Evolutionary conservation across 2,888 invertebrate genomes (phyloP).

Genomic region (Sceliomorpha sp.): DNA sequence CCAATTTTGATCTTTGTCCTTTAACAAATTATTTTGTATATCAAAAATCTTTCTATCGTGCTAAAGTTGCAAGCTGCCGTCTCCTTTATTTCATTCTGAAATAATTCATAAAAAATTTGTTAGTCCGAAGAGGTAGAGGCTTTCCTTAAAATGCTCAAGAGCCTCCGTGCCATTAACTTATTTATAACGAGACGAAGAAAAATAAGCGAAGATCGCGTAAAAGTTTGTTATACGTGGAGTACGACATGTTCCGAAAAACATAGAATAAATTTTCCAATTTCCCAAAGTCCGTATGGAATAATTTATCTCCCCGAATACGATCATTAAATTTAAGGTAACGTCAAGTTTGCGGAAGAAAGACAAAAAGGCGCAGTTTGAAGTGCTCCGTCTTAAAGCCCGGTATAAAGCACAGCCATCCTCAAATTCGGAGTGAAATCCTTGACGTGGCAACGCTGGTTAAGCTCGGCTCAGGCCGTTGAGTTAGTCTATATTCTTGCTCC

Average conservation of each 20-base stretch:
- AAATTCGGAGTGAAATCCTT: constrained; percentile 36
- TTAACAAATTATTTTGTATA: too few relatives aligned
- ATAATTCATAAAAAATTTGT: too few relatives aligned
- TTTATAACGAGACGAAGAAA: too few relatives aligned
- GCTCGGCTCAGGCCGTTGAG: constrained; percentile 38
- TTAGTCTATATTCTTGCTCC: constrained; percentile 40
- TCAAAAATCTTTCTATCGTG: too few relatives aligned
- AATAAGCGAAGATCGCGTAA: too few relatives aligned
- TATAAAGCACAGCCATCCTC: constrained; percentile 10
- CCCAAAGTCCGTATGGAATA: constrained; percentile 11
- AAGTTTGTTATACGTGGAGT: too few relatives aligned
- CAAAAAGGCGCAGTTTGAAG: constrained; percentile 33
- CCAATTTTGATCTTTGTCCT: too few relatives aligned
- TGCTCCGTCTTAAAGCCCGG: constrained; percentile 21
- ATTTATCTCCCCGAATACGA: constrained; percentile 25
- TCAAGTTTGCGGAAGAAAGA: constrained; percentile 12
- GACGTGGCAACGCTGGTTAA: constrained; percentile 39
- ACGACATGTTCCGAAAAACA: constrained; percentile 2
- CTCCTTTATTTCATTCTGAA: too few relatives aligned
- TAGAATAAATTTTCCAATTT: constrained; percentile 13
- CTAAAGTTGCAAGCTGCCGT: too few relatives aligned
- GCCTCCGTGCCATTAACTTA: too few relatives aligned
- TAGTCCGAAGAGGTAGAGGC: too few relatives aligned
- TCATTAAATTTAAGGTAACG: constrained; percentile 35
- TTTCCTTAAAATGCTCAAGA: too few relatives aligned